Base-by-base conservation (phyloP, 2,797 vertebrate genomes). In the Thaleichthys pacificus region DNA sequence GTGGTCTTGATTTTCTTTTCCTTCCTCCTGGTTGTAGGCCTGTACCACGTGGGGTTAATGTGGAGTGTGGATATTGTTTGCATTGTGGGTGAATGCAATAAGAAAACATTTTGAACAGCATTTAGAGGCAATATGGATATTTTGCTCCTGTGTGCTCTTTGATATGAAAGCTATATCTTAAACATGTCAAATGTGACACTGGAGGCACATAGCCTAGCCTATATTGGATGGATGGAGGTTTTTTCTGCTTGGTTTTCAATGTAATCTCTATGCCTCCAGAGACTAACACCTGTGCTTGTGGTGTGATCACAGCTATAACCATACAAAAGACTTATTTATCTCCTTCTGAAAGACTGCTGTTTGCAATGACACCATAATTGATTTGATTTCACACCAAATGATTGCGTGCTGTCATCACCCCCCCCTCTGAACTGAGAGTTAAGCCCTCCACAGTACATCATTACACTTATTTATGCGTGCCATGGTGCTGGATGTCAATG, bases 361-460 rank as follows among this genome's bases (percentile, higher is more conserved):
- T 58, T 5, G 56, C 56, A 22, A 22, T 73, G 42, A 11, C 42
- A 47, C 12, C 42, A 64, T 15, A 60, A 76, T 54, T 71, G 72
- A 81, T 71, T 72, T 72, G 12, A 76, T 77, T 80, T 83, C 51
- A 77, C 57, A 78, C 49, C 60, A 64, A n/a, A 12, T 17, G 30
- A 61, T 19, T 54, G 32, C 32, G 49, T 26, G 5, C 66, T 26
- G 47, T 51, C 22, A 66, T 66, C 71, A 22, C 21, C 61, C 51
- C 47, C 56, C 21, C n/a, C 26, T 26, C 26, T 26, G 28, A 30
- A 30, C 28, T 4, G 28, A 30, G 28, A 30, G 28, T 30, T 30
- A 30, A 4, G 28, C 17, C 54, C 54, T 57, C 6, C 17, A 57
- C 3, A 54, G 14, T 19, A 54, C 51, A 14, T 54, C 56, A 22